Conservation (phyloP, 2,888 invertebrate species). For the Shargacucullia verbasci region DNA sequence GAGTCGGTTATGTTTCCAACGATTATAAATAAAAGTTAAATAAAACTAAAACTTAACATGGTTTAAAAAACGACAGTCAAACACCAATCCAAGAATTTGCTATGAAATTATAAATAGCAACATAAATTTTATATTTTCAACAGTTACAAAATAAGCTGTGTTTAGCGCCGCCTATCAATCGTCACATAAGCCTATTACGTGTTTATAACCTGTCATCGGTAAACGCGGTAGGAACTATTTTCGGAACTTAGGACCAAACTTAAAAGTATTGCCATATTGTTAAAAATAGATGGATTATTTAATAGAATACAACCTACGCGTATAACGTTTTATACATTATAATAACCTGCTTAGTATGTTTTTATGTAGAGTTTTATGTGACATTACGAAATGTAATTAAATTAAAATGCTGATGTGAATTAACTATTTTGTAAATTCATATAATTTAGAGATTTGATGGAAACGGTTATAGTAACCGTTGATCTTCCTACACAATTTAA, state of each 20-base stretch:
- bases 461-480: no score
- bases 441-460: no score
- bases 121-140: slow-evolving; percentile 27
- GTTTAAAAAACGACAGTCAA: slow-evolving; percentile 11
- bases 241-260: slow-evolving; percentile 28
- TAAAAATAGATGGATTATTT: slow-evolving; percentile 2
- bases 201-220: slow-evolving; percentile 49
- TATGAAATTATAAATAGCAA: slow-evolving; percentile 17
- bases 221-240: slow-evolving; percentile 44
- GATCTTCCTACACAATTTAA: no score
- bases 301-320: background rate
- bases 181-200: slow-evolving; percentile 39
- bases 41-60: no score
- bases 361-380: no score
- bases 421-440: no score
- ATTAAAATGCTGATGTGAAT: no score
- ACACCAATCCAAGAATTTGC: slow-evolving; percentile 9
- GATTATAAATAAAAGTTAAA: no score
- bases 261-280: slow-evolving; percentile 5
- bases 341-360: background rate
- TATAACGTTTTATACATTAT: slow-evolving; percentile 1
- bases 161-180: slow-evolving; percentile 45
- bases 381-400: no score
- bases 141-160: slow-evolving; percentile 47
- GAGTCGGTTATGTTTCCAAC: no score